phyloP scores from a whole-genome alignment of 2,797 vertebrate species.

The Acrossocheilus fasciatus region DNA sequence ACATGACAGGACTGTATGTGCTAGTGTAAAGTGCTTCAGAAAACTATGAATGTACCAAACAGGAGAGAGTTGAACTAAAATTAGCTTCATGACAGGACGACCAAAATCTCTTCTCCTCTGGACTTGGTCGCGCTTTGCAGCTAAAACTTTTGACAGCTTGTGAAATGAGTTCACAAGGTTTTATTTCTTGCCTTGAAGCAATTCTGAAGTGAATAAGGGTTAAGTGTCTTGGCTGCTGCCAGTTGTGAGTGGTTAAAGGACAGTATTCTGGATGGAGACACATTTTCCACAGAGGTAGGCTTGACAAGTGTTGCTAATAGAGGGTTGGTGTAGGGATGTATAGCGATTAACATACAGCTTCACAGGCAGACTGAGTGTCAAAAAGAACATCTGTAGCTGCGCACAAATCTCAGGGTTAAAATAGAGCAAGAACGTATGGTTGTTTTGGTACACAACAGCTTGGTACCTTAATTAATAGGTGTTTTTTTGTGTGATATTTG shows the following conservation, averaged over 20 bases:
- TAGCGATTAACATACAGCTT: slow-evolving; percentile 18
- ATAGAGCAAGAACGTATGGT: not conserved
- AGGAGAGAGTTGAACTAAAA: slow-evolving; percentile 5
- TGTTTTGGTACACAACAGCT: too few species aligned
- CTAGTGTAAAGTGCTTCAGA: slow-evolving; percentile 6
- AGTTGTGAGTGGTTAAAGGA: slow-evolving; percentile 21
- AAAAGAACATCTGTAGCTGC: slow-evolving; percentile 27
- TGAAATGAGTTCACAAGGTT: slow-evolving; percentile 39
- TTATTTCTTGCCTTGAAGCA: slow-evolving; percentile 15
- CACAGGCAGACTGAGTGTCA: slow-evolving; percentile 25
- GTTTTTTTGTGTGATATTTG: too few species aligned
- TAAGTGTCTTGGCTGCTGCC: slow-evolving; percentile 31
- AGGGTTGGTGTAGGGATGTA: slow-evolving; percentile 19
- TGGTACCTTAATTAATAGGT: too few species aligned
- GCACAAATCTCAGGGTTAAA: not conserved
- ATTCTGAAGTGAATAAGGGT: slow-evolving; percentile 41
- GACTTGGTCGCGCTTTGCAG: not conserved
- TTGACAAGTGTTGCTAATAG: slow-evolving; percentile 29
- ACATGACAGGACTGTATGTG: not conserved
- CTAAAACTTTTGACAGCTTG: slow-evolving; percentile 46
- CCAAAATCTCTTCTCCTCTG: slow-evolving; percentile 3
- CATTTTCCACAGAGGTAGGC: slow-evolving; percentile 14
- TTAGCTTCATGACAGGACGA: slow-evolving; percentile 25
- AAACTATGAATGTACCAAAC: slow-evolving; percentile 7
- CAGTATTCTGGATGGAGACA: slow-evolving; percentile 4